Evolutionary conservation across 2,888 invertebrate species (phyloP).

Genomic region (Tinea trinotella): DNA sequence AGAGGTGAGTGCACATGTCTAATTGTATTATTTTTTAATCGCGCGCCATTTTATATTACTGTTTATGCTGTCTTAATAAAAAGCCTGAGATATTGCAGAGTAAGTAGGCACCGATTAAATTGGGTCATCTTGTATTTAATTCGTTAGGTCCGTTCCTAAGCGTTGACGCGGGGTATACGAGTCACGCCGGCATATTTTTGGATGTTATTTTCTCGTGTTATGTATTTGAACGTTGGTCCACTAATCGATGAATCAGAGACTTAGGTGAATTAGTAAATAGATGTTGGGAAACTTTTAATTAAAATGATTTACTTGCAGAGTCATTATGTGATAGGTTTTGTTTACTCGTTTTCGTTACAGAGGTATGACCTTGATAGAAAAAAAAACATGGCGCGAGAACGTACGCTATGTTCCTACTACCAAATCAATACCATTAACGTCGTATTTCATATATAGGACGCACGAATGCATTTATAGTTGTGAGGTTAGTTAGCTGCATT

Average conservation of each 20-base stretch:
- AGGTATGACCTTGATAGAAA: constrained; percentile 66
- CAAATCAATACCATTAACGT: constrained; percentile 7
- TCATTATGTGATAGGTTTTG: constrained; percentile 42
- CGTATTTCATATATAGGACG: not conserved
- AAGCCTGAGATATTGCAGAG: constrained; percentile 21
- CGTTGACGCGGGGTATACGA: constrained; percentile 18
- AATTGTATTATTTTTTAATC: constrained; percentile 59
- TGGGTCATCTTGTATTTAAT: no score
- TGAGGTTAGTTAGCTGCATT: constrained; percentile 5
- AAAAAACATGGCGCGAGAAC: constrained; percentile 68
- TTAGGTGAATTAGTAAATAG: constrained; percentile 12
- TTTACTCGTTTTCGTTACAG: constrained; percentile 63
- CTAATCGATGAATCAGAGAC: constrained; percentile 56
- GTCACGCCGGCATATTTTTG: constrained; percentile 60
- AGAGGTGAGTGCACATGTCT: constrained; percentile 81
- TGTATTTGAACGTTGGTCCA: constrained; percentile 29
- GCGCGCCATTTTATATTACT: constrained; percentile 70
- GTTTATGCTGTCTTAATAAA: constrained; percentile 26
- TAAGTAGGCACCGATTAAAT: no score
- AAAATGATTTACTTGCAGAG: constrained; percentile 19
- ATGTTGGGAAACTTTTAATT: not conserved
- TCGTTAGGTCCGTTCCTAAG: constrained; percentile 4
- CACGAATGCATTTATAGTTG: not conserved
- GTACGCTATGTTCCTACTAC: constrained; percentile 27
- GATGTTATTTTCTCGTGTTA: constrained; percentile 44